Evolutionary conservation across 35 echinoderm and acorn worm genomes (phyloP), one percentile per base, ranked within the genome.

Genomic region (Patiria miniata): DNA sequence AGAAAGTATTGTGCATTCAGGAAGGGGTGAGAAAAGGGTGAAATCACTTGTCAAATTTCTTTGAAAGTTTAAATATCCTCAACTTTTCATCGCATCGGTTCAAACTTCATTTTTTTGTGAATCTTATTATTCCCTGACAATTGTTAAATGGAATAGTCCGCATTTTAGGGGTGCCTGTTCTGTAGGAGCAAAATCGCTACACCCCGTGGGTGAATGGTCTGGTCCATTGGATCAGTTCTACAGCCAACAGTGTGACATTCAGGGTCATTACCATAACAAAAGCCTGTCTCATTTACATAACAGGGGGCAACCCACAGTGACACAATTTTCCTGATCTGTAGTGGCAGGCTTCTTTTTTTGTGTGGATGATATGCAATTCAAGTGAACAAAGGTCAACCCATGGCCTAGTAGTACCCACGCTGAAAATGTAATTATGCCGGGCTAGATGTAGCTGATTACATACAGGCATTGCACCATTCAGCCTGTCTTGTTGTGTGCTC

Each of bases 81-180:
- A n/a, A n/a, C n/a, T n/a, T n/a, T n/a, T n/a, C n/a, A n/a, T n/a
- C n/a, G n/a, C n/a, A n/a, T n/a, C n/a, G n/a, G n/a, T n/a, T n/a
- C n/a, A n/a, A n/a, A n/a, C n/a, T n/a, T n/a, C n/a, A n/a, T n/a
- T n/a, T n/a, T n/a, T n/a, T n/a, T n/a, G n/a, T n/a, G n/a, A n/a
- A n/a, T n/a, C n/a, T n/a, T n/a, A n/a, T n/a, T n/a, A n/a, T n/a
- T n/a, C n/a, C n/a, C n/a, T n/a, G n/a, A n/a, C n/a, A n/a, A n/a
- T n/a, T n/a, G n/a, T n/a, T n/a, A 73, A 73, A 73, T 73, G 65
- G 65, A 73, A 73, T 23, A 14, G 65, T 30, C 65, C 65, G 9
- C 2, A 52, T 47, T 47, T 4, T 47, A 6, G 12, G 12, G 42
- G 12, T 47, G 42, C 12, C 42, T 47, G 12, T 4, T 47, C 12